Percentiles rank a stretch among this genome's conserved stretches.
phyloP scores from a whole-genome alignment of 2,888 invertebrate species.

The Polyommatus icarus region DNA sequence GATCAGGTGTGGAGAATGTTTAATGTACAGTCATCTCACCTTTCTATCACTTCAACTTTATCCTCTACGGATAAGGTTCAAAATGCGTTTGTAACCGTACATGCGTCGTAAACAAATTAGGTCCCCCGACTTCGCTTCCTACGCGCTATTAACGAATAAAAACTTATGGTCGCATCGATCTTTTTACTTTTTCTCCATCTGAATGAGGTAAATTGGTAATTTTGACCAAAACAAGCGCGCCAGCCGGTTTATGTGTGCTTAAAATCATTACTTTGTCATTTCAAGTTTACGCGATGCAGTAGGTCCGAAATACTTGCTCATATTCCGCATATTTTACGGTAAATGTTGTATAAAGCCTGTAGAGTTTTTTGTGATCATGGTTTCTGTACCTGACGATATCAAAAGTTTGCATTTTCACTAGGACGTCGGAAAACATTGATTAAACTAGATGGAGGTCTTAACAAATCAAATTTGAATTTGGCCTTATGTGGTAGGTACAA shows the following conservation, averaged over 20 bases:
- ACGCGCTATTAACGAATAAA: slow-evolving; percentile 16
- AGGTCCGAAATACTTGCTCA: slow-evolving; percentile 23
- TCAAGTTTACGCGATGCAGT: slow-evolving; percentile 31
- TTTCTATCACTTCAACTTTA: background rate
- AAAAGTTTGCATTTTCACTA: too few relatives aligned
- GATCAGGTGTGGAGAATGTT: slow-evolving; percentile 27
- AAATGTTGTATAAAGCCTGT: too few relatives aligned
- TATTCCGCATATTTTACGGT: background rate
- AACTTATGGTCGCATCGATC: background rate
- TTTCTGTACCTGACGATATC: too few relatives aligned
- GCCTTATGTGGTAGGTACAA: too few relatives aligned
- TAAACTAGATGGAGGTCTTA: too few relatives aligned
- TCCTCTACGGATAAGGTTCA: background rate
- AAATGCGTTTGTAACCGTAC: background rate
- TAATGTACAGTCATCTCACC: background rate
- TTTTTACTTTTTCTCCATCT: background rate
- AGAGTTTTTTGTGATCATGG: too few relatives aligned
- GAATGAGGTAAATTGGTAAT: slow-evolving; percentile 10
- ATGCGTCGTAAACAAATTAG: slow-evolving; percentile 16
- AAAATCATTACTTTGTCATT: slow-evolving; percentile 18
- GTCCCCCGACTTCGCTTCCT: slow-evolving; percentile 11
- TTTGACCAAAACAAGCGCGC: slow-evolving; percentile 2
- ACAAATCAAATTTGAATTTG: too few relatives aligned
- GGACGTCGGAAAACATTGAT: too few relatives aligned
- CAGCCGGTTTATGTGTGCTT: background rate